Evolutionary conservation across 2,888 invertebrate genomes (phyloP).

Genomic region (Alcis repandata): DNA sequence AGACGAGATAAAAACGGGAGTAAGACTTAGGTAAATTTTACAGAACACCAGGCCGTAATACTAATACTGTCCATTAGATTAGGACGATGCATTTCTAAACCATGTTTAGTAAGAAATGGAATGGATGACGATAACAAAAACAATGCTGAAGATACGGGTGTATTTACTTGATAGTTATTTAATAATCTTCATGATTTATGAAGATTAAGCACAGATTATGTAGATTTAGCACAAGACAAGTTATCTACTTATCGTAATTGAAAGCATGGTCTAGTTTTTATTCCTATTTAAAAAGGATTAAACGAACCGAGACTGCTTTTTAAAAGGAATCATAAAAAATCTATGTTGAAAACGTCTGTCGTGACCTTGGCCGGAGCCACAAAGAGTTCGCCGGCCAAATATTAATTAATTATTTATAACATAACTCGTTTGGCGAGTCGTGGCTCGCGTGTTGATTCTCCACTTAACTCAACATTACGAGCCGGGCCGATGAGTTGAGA

Average conservation of each 20-base stretch:
- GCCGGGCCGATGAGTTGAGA: conserved; percentile 39
- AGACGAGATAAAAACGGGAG: neutral
- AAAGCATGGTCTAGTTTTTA: conserved; percentile 24
- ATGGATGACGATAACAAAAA: neutral
- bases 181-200: neutral
- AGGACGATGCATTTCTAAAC: neutral
- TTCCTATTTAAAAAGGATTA: conserved; percentile 24
- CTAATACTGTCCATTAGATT: too few species aligned
- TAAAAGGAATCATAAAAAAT: conserved; percentile 49
- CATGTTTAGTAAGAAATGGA: neutral
- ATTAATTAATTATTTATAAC: conserved; percentile 81
- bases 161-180: neutral
- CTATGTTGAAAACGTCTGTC: conserved; percentile 56
- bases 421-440: conserved; percentile 77
- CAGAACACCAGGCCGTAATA: neutral
- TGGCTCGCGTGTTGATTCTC: conserved; percentile 70
- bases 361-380: conserved; percentile 70
- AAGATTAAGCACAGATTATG: neutral
- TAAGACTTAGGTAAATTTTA: neutral
- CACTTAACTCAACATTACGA: conserved; percentile 54
- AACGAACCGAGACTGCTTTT: conserved; percentile 32
- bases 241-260: neutral
- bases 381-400: conserved; percentile 79
- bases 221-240: neutral
- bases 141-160: neutral